A percentile compares a stretch with the other conserved stretches of the same genome.
Conservation (phyloP, 2,888 invertebrate genomes). For the Drosophila emarginata region DNA sequence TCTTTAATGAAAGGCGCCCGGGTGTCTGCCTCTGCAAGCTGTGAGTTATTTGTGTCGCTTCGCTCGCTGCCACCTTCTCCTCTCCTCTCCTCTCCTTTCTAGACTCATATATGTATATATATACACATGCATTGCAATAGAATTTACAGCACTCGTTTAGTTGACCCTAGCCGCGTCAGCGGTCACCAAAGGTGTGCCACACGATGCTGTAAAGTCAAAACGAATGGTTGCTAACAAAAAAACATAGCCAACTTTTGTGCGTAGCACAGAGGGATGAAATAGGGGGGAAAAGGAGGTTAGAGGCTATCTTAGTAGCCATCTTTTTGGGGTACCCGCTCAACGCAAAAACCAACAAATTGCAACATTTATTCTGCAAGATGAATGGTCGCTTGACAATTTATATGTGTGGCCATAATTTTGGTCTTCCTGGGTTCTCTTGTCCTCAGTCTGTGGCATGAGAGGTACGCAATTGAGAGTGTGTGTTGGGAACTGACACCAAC, state of each 20-base stretch:
- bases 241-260: conserved; percentile 60
- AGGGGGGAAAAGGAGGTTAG: background rate
- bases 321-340: conserved; percentile 41
- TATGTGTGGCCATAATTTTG: conserved; percentile 74
- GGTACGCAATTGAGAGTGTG: conserved; percentile 1
- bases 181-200: conserved; percentile 65
- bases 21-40: conserved; percentile 45
- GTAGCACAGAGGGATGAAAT: conserved; percentile 24
- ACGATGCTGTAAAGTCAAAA: conserved; percentile 47
- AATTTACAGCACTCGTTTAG: conserved; percentile 61
- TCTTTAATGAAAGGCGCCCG: conserved; percentile 62
- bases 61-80: no score
- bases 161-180: conserved; percentile 27
- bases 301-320: conserved; percentile 45
- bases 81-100: conserved; percentile 18
- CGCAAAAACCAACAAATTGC: conserved; percentile 80
- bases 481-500: background rate
- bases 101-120: conserved; percentile 5
- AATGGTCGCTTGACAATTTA: conserved; percentile 81
- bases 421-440: conserved; percentile 12
- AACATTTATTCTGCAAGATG: conserved; percentile 82
- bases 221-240: conserved; percentile 43
- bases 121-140: conserved; percentile 56
- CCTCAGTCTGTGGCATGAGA: conserved; percentile 25
- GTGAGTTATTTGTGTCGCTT: conserved; percentile 73